Evolutionary conservation across 2,113 vertebrate species (phyloP).

Genomic region (Cercopithecus mona): DNA sequence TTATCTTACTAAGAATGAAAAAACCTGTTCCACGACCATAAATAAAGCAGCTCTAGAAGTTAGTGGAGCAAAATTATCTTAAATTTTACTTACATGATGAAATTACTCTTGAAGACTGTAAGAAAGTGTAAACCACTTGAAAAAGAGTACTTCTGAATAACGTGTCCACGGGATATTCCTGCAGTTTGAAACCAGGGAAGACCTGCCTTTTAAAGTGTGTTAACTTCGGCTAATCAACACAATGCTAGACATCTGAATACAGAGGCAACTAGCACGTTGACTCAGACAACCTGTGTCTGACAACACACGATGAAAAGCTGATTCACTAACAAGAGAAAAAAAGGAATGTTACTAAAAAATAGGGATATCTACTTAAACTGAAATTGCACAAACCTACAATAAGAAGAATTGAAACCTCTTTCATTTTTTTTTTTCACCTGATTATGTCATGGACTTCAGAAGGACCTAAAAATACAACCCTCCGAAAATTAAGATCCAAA

Average conservation of each 20-base stretch:
- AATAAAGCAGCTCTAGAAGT: background rate
- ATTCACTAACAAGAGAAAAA: background rate
- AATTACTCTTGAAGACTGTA: background rate
- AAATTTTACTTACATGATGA: background rate
- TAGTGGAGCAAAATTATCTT: background rate
- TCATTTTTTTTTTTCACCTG: background rate
- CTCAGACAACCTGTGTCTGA: background rate
- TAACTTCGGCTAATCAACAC: background rate
- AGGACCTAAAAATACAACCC: background rate
- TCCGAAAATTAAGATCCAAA: background rate
- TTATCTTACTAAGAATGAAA: background rate
- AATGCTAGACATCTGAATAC: background rate
- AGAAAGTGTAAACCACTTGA: background rate
- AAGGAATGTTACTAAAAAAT: background rate
- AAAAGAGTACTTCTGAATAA: background rate
- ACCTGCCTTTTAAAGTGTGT: background rate
- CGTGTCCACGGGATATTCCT: background rate
- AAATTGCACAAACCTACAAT: background rate
- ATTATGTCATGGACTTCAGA: background rate
- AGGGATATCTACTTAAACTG: background rate
- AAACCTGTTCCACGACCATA: background rate
- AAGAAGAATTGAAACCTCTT: background rate
- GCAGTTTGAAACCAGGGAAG: background rate
- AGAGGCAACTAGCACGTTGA: background rate
- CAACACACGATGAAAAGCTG: background rate